Base-by-base conservation (phyloP, 1,140 invertebrate species). In the Trypoxylus dichotomus region DNA sequence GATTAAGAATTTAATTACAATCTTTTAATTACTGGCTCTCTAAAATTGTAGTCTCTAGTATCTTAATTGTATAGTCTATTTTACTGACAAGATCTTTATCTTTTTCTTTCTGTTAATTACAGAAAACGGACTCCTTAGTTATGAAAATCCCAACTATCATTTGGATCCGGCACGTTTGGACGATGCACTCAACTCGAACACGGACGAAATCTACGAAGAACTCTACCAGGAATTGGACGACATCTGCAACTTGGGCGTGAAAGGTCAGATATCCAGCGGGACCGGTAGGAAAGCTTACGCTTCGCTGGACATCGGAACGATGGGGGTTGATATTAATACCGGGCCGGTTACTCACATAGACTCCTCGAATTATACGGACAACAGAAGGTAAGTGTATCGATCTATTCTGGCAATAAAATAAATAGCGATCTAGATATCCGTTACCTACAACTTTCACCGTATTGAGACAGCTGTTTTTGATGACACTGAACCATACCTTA, bases 81-180 rank as follows among this genome's bases (percentile, higher is more conserved):
- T n/a, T n/a, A n/a, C n/a, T n/a, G n/a, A n/a, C n/a, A n/a, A n/a
- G n/a, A n/a, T n/a, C n/a, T n/a, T n/a, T n/a, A n/a, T n/a, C n/a
- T 37, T 27, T 13, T 11, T 6, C 3, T 68, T 68, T 27, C 32
- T 42, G 6, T 74, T 81, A 54, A 54, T 90, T 89, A n/a, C 90
- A 95, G 94, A 95, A 88, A 95, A 95, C 89, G 94, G 94, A 82
- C 90, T 95, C 68, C 88, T 95, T 81, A 95, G 94, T 80, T 95
- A 95, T 87, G 93, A 95, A 87, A 96, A 95, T 86, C 94, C 60
- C 94, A 8, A 95, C 87, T 96, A 95, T 86, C 93, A 94, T 82
- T 88, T 95, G 86, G 92, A 93, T 82, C 92, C 93, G 68, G 90
- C 92, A 21, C 89, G 92, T 1, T 87, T 94, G 80, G 93, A 94